Conservation (phyloP, 2,888 invertebrate genomes). For the Rhingia rostrata region DNA sequence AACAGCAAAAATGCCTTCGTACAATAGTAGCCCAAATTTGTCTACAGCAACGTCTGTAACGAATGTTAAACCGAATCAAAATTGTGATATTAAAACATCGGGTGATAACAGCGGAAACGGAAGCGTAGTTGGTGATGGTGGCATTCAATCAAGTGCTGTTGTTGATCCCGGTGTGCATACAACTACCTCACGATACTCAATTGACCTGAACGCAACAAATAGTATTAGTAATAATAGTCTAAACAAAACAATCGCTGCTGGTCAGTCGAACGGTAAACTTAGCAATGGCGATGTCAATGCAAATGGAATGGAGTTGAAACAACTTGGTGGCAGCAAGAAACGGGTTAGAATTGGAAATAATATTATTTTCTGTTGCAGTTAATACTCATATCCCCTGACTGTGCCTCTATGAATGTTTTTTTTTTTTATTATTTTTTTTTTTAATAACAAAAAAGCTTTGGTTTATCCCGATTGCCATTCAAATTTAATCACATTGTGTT, state of each 20-base stretch:
- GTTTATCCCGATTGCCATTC: conserved; percentile 37
- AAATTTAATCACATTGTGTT: conserved; percentile 30
- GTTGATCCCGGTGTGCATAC: conserved; percentile 61
- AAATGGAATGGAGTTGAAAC: conserved; percentile 78
- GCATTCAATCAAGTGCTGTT: conserved; percentile 3
- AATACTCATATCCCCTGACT: conserved; percentile 31
- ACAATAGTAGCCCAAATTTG: conserved; percentile 49
- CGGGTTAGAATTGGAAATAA: conserved; percentile 80
- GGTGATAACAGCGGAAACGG: conserved; percentile 37
- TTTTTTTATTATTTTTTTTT: background rate
- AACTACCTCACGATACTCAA: conserved; percentile 63
- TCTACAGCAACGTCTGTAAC: conserved; percentile 42
- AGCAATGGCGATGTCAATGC: conserved; percentile 60
- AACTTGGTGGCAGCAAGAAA: conserved; percentile 78
- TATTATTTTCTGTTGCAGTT: conserved; percentile 48
- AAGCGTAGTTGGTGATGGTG: conserved; percentile 1
- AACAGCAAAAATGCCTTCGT: conserved; percentile 28
- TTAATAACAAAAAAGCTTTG: conserved; percentile 28
- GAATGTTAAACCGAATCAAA: conserved; percentile 32
- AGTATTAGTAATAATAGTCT: conserved; percentile 76
- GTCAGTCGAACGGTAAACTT: conserved; percentile 76
- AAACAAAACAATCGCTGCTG: conserved; percentile 75
- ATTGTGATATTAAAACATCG: conserved; percentile 63
- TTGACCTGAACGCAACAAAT: conserved; percentile 73
- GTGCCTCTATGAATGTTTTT: conserved; percentile 11